Evolutionary conservation across 2,888 invertebrate species (phyloP).

Genomic region (Perdita meconis): DNA sequence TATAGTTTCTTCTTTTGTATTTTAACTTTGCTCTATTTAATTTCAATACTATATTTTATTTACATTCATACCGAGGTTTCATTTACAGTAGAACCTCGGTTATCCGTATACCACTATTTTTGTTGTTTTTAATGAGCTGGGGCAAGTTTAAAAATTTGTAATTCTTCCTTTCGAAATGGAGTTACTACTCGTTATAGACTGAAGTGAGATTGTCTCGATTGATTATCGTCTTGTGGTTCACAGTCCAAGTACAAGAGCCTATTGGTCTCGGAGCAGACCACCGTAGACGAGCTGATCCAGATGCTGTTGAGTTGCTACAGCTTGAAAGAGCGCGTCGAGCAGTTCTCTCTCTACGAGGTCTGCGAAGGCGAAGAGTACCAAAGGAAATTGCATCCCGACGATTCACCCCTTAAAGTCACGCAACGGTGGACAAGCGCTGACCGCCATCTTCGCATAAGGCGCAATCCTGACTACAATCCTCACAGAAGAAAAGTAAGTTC

Average conservation of each 20-base stretch:
- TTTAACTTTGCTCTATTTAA: not conserved
- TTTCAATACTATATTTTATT: not conserved
- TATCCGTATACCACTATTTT: too few species aligned
- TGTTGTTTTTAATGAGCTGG: too few species aligned
- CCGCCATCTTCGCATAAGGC: slow-evolving; percentile 92
- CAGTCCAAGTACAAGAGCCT: slow-evolving; percentile 96
- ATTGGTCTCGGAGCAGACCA: slow-evolving; percentile 94
- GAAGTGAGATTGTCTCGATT: not conserved
- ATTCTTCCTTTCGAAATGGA: too few species aligned
- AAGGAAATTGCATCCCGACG: slow-evolving; percentile 94
- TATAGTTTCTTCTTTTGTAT: too few species aligned
- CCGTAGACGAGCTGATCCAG: slow-evolving; percentile 94
- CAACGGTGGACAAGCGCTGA: slow-evolving; percentile 87
- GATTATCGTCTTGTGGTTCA: slow-evolving; percentile 56
- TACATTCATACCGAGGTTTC: too few species aligned
- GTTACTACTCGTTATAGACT: too few species aligned
- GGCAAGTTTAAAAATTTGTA: too few species aligned
- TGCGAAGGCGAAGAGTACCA: slow-evolving; percentile 93
- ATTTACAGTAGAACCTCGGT: too few species aligned
- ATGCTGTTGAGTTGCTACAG: slow-evolving; percentile 94
- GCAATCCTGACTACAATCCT: slow-evolving; percentile 91
- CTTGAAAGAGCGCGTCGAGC: slow-evolving; percentile 92
- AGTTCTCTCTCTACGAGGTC: slow-evolving; percentile 95
- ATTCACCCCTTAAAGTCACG: slow-evolving; percentile 93
- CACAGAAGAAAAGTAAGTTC: slow-evolving; percentile 81